Conservation (phyloP, 2,888 invertebrate genomes). For the Acronicta psi region DNA sequence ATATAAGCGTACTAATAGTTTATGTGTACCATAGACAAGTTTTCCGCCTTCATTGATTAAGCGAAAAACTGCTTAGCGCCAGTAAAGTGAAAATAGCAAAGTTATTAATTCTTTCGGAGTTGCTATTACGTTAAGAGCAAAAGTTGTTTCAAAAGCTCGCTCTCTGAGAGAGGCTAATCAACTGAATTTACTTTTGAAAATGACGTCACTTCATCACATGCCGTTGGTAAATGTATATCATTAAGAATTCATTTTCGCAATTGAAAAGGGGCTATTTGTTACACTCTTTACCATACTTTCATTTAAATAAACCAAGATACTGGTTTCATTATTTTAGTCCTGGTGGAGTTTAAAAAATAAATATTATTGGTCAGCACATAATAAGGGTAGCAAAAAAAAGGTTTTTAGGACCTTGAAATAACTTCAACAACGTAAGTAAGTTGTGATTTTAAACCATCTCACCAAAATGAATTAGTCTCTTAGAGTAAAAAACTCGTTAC, state of each 20-base stretch:
- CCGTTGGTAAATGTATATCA: neutral
- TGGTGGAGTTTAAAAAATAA: no score
- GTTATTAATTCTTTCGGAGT: constrained; percentile 55
- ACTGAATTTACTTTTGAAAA: constrained; percentile 18
- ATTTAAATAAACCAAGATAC: no score
- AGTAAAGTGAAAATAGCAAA: constrained; percentile 55
- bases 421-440: no score
- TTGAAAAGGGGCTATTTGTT: neutral
- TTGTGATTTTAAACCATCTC: no score
- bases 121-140: constrained; percentile 48
- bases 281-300: neutral
- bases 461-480: no score
- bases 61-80: constrained; percentile 56
- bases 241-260: neutral
- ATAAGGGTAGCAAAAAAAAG: no score
- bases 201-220: constrained; percentile 13
- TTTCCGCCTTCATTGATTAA: constrained; percentile 49
- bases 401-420: no score
- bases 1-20: no score
- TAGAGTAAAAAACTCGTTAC: no score
- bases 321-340: no score
- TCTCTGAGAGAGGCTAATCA: constrained; percentile 32
- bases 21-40: constrained; percentile 22
- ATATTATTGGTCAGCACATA: no score
- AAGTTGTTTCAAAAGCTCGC: constrained; percentile 37